These are phyloP conservation scores for Marmota monax DNA, from an alignment of 2,113 vertebrate genomes.

Conservation along the genomic window DNA sequence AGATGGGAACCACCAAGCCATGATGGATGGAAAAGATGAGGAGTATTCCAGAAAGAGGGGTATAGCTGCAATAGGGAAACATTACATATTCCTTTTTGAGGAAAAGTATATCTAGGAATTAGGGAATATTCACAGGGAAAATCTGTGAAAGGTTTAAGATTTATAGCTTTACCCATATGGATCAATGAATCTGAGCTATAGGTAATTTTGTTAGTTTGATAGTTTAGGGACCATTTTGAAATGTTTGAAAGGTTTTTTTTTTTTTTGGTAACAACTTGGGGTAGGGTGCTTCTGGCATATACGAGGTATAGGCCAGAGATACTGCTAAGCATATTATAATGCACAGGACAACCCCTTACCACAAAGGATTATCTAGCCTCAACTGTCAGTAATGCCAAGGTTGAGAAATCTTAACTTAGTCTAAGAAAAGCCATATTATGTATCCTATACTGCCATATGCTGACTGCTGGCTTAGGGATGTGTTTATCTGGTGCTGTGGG, in stretches of 20 bases:
- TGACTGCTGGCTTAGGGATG: neutral
- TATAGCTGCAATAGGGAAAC: neutral
- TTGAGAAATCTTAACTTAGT: neutral
- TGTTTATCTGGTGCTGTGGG: neutral
- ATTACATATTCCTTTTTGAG: neutral
- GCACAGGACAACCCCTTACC: neutral
- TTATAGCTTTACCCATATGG: neutral
- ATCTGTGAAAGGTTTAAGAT: neutral
- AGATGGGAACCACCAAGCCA: neutral
- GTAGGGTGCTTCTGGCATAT: neutral
- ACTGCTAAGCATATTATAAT: neutral
- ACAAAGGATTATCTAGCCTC: neutral
- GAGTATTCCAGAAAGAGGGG: neutral
- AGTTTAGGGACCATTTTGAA: neutral
- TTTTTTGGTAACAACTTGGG: neutral
- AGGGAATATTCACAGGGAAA: neutral
- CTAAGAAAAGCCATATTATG: neutral
- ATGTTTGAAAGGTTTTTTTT: neutral
- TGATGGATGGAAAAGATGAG: neutral
- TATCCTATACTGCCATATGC: neutral
- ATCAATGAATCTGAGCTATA: neutral
- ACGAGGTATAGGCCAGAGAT: neutral
- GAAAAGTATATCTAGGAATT: neutral
- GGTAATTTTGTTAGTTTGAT: neutral
- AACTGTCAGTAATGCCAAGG: neutral